These are phyloP conservation scores for Lacanobia oleracea DNA, from an alignment of 2,888 invertebrate genomes.

Conservation along the genomic window DNA sequence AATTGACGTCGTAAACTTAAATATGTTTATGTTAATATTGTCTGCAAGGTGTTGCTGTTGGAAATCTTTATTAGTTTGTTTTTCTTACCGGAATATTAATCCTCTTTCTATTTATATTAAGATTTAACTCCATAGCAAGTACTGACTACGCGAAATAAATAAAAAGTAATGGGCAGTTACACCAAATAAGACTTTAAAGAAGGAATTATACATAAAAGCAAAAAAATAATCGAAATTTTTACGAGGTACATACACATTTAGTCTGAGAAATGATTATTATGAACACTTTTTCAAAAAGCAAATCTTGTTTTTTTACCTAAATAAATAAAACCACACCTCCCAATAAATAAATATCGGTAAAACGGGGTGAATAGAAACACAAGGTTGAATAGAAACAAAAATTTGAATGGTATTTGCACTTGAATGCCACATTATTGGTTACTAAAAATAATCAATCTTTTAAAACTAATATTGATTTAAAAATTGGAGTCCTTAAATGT, in stretches of 20 bases:
- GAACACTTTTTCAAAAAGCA: too few relatives aligned
- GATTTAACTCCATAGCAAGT: not conserved
- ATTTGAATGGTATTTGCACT: too few relatives aligned
- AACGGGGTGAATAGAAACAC: too few relatives aligned
- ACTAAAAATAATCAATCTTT: too few relatives aligned
- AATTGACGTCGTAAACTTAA: constrained; percentile 23
- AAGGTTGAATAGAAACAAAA: too few relatives aligned
- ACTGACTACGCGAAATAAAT: not conserved
- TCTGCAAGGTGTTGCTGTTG: constrained; percentile 15
- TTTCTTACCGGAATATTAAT: not conserved
- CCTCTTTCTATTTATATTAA: not conserved
- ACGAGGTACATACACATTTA: too few relatives aligned
- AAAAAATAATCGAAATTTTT: not conserved
- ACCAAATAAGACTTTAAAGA: not conserved
- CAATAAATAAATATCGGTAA: too few relatives aligned
- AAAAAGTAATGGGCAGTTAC: not conserved
- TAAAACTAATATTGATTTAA: too few relatives aligned
- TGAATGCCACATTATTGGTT: too few relatives aligned
- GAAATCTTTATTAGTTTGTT: constrained; percentile 15
- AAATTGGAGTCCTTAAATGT: too few relatives aligned
- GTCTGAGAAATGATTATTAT: too few relatives aligned
- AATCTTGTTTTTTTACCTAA: too few relatives aligned
- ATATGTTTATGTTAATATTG: constrained; percentile 31
- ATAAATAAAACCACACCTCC: not conserved
- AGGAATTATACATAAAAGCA: not conserved